Conservation (phyloP, 1,140 invertebrate genomes). For the Drosophila punjabiensis region DNA sequence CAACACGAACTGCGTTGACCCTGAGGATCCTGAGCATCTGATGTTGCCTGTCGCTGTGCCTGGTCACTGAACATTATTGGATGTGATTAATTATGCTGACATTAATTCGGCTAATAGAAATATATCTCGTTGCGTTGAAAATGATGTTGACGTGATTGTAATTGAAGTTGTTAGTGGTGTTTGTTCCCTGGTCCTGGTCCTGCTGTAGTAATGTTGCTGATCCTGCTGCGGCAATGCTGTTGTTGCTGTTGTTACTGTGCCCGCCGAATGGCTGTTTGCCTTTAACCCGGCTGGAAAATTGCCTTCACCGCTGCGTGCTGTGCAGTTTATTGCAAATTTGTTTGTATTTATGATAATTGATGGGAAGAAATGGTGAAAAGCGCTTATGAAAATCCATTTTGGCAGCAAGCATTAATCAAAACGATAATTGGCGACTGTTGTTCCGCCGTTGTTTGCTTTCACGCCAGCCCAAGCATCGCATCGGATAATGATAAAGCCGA, state of each 20-base stretch:
- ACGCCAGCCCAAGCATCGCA: constrained; percentile 36
- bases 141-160: constrained; percentile 83
- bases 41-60: constrained; percentile 39
- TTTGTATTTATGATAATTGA: constrained; percentile 78
- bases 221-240: constrained; percentile 30
- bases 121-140: constrained; percentile 82
- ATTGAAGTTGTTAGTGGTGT: constrained; percentile 70
- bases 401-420: constrained; percentile 74
- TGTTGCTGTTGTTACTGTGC: constrained; percentile 34
- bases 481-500: constrained; percentile 44
- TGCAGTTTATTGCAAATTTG: constrained; percentile 83
- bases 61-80: constrained; percentile 63
- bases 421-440: constrained; percentile 78
- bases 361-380: constrained; percentile 76
- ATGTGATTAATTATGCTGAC: constrained; percentile 82
- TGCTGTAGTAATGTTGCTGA: constrained; percentile 27
- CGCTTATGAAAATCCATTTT: constrained; percentile 78
- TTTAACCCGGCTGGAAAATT: constrained; percentile 76
- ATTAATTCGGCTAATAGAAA: constrained; percentile 84
- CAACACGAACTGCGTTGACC: constrained; percentile 70
- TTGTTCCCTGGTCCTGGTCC: constrained; percentile 12
- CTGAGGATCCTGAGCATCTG: constrained; percentile 35
- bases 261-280: constrained; percentile 61
- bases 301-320: constrained; percentile 72
- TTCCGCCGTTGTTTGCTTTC: constrained; percentile 58